Evolutionary conservation across 1,140 invertebrate genomes (phyloP).

Genomic region (Triops cancriformis): DNA sequence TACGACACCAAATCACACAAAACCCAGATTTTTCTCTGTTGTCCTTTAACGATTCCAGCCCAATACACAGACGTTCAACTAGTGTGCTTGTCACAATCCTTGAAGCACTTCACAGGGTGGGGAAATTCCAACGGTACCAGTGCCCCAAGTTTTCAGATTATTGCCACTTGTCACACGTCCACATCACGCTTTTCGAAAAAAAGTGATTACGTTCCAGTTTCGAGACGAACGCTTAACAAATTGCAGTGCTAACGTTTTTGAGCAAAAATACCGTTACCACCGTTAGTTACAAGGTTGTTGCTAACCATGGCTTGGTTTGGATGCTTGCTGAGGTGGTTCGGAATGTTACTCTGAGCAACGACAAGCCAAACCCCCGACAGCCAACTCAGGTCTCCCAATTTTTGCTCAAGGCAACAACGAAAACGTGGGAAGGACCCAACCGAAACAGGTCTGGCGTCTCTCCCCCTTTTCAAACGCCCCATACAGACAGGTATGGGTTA

Average conservation of each 20-base stretch:
- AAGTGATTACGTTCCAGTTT: background rate
- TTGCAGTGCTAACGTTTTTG: background rate
- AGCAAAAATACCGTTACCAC: background rate
- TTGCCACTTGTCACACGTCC: too few species aligned
- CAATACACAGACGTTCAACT: too few species aligned
- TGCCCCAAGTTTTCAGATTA: too few species aligned
- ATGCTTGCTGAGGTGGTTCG: conserved; percentile 3
- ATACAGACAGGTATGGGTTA: background rate
- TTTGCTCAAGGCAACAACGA: background rate
- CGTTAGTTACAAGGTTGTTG: background rate
- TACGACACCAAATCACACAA: too few species aligned
- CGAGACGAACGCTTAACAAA: background rate
- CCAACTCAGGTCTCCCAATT: background rate
- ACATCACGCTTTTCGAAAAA: background rate
- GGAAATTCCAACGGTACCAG: too few species aligned
- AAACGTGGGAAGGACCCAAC: background rate
- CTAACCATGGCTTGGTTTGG: background rate
- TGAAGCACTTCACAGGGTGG: too few species aligned
- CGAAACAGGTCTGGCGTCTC: background rate
- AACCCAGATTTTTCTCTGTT: too few species aligned
- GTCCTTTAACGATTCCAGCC: too few species aligned
- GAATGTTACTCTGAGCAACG: conserved; percentile 8
- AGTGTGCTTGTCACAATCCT: too few species aligned
- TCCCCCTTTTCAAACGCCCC: background rate
- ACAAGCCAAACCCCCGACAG: background rate